These are phyloP conservation scores for Lipophrys pholis DNA, from an alignment of 2,113 vertebrate species.

Conservation along the genomic window DNA sequence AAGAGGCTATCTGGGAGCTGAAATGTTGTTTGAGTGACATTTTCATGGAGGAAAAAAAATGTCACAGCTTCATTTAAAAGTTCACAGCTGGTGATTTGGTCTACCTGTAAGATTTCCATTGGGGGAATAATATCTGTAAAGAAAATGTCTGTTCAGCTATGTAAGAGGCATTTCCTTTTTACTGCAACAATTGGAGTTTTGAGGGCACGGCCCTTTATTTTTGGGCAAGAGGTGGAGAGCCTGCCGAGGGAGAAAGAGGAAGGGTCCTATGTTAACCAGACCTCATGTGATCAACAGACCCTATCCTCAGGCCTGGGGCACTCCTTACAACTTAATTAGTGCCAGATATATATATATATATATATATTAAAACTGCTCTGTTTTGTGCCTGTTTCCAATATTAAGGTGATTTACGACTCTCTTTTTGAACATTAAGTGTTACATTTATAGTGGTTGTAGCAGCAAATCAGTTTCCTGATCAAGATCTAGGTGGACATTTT, in stretches of 20 bases:
- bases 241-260: not conserved
- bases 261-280: constrained; percentile 59
- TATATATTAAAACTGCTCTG: constrained; percentile 38
- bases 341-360: constrained; percentile 66
- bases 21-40: constrained; percentile 34
- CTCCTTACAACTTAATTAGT: constrained; percentile 79
- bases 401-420: constrained; percentile 81
- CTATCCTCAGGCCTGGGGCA: constrained; percentile 56
- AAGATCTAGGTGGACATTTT: constrained; percentile 77
- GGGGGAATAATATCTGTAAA: constrained; percentile 44
- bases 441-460: constrained; percentile 74
- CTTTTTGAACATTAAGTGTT: constrained; percentile 79
- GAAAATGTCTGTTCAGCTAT: constrained; percentile 5
- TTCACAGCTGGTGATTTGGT: constrained; percentile 67
- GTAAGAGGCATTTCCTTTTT: constrained; percentile 10
- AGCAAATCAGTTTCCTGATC: constrained; percentile 76
- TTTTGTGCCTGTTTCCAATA: constrained; percentile 66
- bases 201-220: constrained; percentile 41
- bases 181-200: constrained; percentile 16
- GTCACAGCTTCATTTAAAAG: constrained; percentile 33
- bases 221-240: constrained; percentile 1
- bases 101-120: constrained; percentile 39
- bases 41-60: constrained; percentile 44
- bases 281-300: constrained; percentile 72
- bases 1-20: constrained; percentile 45